Conservation (phyloP, 2,888 invertebrate genomes). For the Scaeva pyrastri region DNA sequence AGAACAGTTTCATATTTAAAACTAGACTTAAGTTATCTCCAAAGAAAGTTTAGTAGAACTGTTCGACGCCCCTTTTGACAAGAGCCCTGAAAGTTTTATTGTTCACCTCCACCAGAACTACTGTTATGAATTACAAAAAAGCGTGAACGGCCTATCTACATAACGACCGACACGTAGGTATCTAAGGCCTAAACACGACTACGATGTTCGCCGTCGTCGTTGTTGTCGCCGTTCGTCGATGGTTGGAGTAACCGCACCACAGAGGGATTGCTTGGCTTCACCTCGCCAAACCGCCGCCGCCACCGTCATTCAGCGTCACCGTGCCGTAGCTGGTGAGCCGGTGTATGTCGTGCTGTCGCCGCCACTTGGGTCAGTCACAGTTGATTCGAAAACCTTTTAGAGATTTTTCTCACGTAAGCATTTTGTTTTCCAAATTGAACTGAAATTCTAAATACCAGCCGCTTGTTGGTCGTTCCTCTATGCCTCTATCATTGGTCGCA, state of each 20-base stretch:
- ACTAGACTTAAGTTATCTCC: too few relatives aligned
- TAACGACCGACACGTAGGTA: slow-evolving; percentile 55
- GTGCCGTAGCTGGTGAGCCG: background rate
- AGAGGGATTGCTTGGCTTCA: background rate
- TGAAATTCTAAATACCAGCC: slow-evolving; percentile 72
- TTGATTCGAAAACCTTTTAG: slow-evolving; percentile 29
- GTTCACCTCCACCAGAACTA: background rate
- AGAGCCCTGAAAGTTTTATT: background rate
- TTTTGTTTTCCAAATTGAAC: slow-evolving; percentile 75
- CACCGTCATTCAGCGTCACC: background rate
- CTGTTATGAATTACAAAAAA: slow-evolving; percentile 7
- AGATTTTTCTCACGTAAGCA: slow-evolving; percentile 71
- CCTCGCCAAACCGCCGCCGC: slow-evolving; percentile 3
- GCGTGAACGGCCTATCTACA: slow-evolving; percentile 58
- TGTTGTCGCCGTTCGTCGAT: slow-evolving; percentile 19
- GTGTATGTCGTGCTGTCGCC: background rate
- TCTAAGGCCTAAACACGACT: slow-evolving; percentile 48
- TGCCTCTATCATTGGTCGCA: slow-evolving; percentile 2
- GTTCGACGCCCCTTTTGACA: background rate
- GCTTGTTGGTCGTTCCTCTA: background rate
- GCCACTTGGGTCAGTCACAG: slow-evolving; percentile 39
- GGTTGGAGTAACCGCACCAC: background rate
- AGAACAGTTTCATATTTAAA: too few relatives aligned
- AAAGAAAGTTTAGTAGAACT: background rate
- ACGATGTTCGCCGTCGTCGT: background rate